Evolutionary conservation across 2,797 vertebrate genomes (phyloP), one percentile per base, ranked within the genome.

Genomic region (Sarcoramphus papa): DNA sequence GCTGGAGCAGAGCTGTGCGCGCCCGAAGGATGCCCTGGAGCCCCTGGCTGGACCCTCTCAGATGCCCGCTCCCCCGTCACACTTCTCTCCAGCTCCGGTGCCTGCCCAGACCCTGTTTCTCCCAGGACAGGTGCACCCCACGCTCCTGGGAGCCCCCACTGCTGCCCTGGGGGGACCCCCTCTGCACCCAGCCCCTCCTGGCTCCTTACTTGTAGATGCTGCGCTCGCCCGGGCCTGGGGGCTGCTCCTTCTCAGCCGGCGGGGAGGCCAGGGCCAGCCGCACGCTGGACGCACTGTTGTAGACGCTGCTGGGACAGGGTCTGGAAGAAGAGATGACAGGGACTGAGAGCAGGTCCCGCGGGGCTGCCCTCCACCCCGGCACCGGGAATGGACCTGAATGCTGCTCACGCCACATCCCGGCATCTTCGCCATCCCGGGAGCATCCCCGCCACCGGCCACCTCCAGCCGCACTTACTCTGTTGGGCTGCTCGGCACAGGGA

Each of bases 181-280:
- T 41, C 31, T 14, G 20, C 48, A 50, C 51, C 53, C 83, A 79
- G 12, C 18, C 60, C 48, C 63, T 57, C 20, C 37, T 9, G 27
- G n/a, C 30, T 88, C 97, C 99, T 98, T 97, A 99, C 99, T 98
- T 99, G 96, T 98, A 98, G 90, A 98, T 12, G 7, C 98, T 98
- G 75, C 97, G 98, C 86, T 98, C 98, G 22, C 97, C 95, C 7
- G 45, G 79, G 56, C 43, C 69, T 0, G 43, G 93, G 1, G 91
- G 69, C 86, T 81, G 94, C 69, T 94, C 95, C 76, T 95, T 97
- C 85, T 96, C 90, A 0, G 95, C 85, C 0, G 7, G 20, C 1
- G 79, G 70, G 2, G 92, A 82, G 7, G 74, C 56, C 67, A 91
- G 88, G n/a, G 97, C 72, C 40, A 96, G 93, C 73, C 13, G 74